Evolutionary conservation across 37 sponge, comb jelly and placozoan species (phyloP), one percentile per base, ranked within the genome.

Genomic region (Beroe ovata): DNA sequence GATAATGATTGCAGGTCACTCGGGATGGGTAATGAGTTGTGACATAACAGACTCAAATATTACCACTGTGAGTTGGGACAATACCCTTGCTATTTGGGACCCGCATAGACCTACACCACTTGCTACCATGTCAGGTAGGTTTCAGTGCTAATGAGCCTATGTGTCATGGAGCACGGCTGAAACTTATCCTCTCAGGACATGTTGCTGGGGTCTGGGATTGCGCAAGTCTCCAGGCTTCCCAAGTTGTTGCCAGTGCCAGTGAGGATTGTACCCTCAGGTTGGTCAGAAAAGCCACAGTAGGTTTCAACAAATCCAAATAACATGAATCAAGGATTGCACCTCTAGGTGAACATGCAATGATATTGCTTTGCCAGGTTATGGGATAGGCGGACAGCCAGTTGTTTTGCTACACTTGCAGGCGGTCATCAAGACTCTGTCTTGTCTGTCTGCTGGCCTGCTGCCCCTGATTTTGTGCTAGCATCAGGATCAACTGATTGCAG

Each of bases 231-330:
- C 35, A 39, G 26, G 38, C 84, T 6, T 77, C 84, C 23, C 54
- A 77, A 77, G 84, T 77, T 1, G 25, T 77, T 6, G 84, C 84
- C 54, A 77, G 84, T 39, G 84, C 84, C 4, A 77, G 84, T 39
- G 84, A 77, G 25, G 84, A 77, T 20, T 77, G 84, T 77, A 77
- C 84, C 41, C 23, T 77, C 22, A 77, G 84, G 54, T 42, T 77
- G 35, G 69, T 66, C 54, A 6, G n/a, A n/a, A n/a, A n/a, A n/a
- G n/a, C n/a, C n/a, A n/a, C n/a, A n/a, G n/a, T n/a, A n/a, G n/a
- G n/a, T n/a, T n/a, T n/a, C n/a, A n/a, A n/a, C n/a, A n/a, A n/a
- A n/a, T n/a, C n/a, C n/a, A n/a, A n/a, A n/a, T n/a, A n/a, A n/a
- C n/a, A n/a, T n/a, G n/a, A n/a, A n/a, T n/a, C n/a, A n/a, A n/a